Percentiles rank a stretch among this genome's conserved stretches.
Conservation (phyloP, 2,797 vertebrate genomes). For the Halcyon badia region DNA sequence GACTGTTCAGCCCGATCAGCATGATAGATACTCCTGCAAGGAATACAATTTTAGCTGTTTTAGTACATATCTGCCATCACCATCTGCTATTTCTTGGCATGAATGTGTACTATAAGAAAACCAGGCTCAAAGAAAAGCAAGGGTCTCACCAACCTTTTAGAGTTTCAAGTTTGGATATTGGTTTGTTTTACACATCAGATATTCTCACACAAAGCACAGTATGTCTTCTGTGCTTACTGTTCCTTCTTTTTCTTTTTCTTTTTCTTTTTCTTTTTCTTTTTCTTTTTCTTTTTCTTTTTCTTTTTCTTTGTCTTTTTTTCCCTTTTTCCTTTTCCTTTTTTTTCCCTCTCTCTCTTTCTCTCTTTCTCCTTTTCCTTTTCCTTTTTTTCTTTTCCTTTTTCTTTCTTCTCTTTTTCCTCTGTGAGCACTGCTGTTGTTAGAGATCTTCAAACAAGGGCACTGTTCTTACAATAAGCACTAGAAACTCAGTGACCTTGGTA, state of each 20-base stretch:
- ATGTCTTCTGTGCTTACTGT: background rate
- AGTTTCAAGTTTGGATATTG: background rate
- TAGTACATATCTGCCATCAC: constrained; percentile 40
- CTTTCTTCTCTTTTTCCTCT: too few relatives aligned
- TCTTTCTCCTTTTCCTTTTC: too few relatives aligned
- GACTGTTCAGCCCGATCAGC: constrained; percentile 42
- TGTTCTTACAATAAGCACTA: background rate
- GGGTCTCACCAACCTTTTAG: background rate
- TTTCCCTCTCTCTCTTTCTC: too few relatives aligned
- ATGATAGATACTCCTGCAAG: constrained; percentile 48
- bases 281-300: too few relatives aligned
- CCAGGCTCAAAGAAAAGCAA: background rate
- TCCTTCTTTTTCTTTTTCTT: background rate
- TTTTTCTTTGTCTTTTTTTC: too few relatives aligned
- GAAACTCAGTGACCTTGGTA: background rate
- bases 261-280: too few relatives aligned
- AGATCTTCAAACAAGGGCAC: background rate
- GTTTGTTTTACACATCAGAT: background rate
- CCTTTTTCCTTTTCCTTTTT: too few relatives aligned
- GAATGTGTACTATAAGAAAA: background rate
- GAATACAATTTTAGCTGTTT: constrained; percentile 59
- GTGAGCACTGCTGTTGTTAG: background rate
- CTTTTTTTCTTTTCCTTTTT: too few relatives aligned
- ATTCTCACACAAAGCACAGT: background rate
- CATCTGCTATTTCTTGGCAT: constrained; percentile 68